Percentiles rank a stretch among this genome's conserved stretches.
phyloP scores from a whole-genome alignment of 2,113 vertebrate genomes.

The Xenus cinereus region DNA sequence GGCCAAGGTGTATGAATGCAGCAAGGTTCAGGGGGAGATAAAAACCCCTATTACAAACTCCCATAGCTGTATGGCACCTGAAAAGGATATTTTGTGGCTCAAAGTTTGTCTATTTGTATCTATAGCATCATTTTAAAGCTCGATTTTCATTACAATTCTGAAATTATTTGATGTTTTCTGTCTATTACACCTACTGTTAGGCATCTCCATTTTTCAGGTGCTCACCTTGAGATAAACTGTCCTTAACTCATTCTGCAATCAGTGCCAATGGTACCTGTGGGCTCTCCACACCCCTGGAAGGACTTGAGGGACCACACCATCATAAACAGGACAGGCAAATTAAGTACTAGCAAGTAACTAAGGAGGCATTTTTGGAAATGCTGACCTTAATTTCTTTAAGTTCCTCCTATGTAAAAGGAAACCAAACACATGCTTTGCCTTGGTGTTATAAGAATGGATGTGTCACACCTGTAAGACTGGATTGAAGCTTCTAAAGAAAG shows the following conservation, averaged over 20 bases:
- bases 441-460: background rate
- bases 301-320: background rate
- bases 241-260: background rate
- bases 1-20: background rate
- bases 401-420: background rate
- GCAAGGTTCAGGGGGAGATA: background rate
- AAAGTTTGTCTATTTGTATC: background rate
- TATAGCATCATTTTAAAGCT: background rate
- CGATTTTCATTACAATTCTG: background rate
- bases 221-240: background rate
- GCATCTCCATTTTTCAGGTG: background rate
- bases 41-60: background rate
- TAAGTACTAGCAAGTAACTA: background rate
- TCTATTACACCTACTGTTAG: background rate
- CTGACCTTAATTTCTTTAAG: background rate
- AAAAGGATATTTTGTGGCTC: background rate
- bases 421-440: background rate
- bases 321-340: background rate
- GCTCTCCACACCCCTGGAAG: background rate
- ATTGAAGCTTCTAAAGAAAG: background rate
- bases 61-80: background rate
- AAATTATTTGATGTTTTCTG: background rate
- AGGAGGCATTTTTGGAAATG: background rate
- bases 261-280: background rate
- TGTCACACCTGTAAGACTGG: background rate